Evolutionary conservation across 2,797 vertebrate species (phyloP), one percentile per base, ranked within the genome.

Genomic region (Phaenicophaeus curvirostris): DNA sequence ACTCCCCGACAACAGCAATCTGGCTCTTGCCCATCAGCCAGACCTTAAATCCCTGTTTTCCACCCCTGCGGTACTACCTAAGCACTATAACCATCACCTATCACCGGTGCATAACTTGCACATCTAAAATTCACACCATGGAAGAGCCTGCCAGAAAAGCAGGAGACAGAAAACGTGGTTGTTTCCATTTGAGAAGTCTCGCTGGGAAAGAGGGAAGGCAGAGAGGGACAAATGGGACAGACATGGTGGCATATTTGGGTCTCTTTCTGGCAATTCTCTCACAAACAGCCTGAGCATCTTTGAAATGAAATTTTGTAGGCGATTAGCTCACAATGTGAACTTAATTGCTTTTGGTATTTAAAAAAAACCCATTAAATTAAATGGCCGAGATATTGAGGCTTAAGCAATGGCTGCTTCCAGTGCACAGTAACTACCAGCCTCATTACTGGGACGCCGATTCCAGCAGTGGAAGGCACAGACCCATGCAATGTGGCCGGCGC

Each of bases 261-360:
- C 51, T 85, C 66, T 91, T 91, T 87, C 41, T 53, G 85, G 78
- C 67, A 89, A 63, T 95, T 96, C 75, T 85, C 87, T 95, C 89
- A 95, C 93, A 97, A 97, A 97, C 85, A 96, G 73, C 65, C 67
- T 67, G 77, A 91, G 93, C 87, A 95, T 96, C 90, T 96, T 84
- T 39, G 85, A 97, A 97, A 96, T 93, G 92, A 97, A 97, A 97
- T 97, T 96, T 96, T 96, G 93, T 96, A 96, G 96, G 90, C 17
- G 39, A 97, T 96, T 97, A 96, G 95, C 78, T 97, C 94, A 94
- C 93, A 96, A 96, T 97, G 96, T 93, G 96, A 97, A 92, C 95
- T 96, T 96, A 97, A 97, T 97, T 95, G 96, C 96, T 97, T 96
- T 91, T 84, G 96, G 96, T 97, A 96, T 96, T 97, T 96, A 95